These are phyloP conservation scores for Spermophilus dauricus DNA, from an alignment of 2,113 vertebrate species.

Conservation along the genomic window DNA sequence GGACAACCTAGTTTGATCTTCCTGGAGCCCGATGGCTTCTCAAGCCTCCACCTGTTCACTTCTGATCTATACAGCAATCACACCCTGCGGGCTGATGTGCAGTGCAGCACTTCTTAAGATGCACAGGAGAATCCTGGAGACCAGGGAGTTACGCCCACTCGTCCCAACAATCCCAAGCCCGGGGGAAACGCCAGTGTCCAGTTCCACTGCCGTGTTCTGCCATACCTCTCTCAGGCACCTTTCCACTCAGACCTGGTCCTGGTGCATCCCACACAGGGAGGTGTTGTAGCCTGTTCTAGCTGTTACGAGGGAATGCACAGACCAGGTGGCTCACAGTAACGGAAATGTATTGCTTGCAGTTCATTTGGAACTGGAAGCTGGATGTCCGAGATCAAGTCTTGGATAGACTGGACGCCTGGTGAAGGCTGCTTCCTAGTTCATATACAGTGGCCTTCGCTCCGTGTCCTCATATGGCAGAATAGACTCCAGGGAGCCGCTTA, in stretches of 20 bases:
- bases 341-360: background rate
- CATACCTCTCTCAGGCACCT: background rate
- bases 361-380: background rate
- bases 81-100: background rate
- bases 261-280: background rate
- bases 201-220: background rate
- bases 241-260: background rate
- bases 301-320: background rate
- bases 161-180: no score
- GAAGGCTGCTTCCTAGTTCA: background rate
- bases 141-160: background rate
- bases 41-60: background rate
- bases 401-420: background rate
- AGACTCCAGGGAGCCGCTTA: background rate
- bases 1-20: background rate
- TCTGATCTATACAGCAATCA: no score
- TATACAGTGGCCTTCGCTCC: background rate
- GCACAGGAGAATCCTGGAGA: background rate
- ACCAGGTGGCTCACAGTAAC: background rate
- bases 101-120: background rate
- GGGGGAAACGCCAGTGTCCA: background rate
- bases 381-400: background rate
- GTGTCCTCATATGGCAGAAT: background rate
- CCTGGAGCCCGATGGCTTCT: background rate
- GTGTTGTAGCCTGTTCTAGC: no score